phyloP scores from a whole-genome alignment of 2,888 invertebrate species.

The Chymomyza amoena region DNA sequence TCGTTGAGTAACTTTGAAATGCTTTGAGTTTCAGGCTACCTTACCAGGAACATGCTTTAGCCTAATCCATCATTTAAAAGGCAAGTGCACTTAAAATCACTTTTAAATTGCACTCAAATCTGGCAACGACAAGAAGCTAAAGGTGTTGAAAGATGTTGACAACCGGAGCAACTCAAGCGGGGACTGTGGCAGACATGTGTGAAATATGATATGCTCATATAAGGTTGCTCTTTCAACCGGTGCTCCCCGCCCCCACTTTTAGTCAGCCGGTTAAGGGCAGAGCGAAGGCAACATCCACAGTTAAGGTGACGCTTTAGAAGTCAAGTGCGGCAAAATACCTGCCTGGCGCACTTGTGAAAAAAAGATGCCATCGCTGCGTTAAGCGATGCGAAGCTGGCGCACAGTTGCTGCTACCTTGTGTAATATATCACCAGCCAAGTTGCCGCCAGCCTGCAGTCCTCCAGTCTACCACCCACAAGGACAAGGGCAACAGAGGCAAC shows the following conservation, averaged over 20 bases:
- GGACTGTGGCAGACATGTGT: conserved; percentile 40
- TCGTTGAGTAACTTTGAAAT: background rate
- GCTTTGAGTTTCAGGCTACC: background rate
- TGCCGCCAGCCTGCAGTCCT: too few relatives aligned
- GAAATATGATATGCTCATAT: conserved; percentile 67
- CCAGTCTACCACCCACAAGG: conserved; percentile 11
- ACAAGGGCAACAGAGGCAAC: conserved; percentile 10
- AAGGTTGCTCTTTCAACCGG: conserved; percentile 20
- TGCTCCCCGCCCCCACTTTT: background rate
- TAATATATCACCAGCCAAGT: conserved; percentile 23
- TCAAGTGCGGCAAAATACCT: conserved; percentile 64
- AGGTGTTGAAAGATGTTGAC: conserved; percentile 21
- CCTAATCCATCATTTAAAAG: background rate
- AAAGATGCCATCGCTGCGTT: conserved; percentile 43
- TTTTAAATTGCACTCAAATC: conserved; percentile 41
- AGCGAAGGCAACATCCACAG: background rate
- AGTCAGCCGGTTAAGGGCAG: conserved; percentile 8
- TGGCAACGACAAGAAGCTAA: conserved; percentile 16
- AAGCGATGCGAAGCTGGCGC: conserved; percentile 42
- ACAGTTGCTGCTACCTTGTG: conserved; percentile 44
- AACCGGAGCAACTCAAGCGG: conserved; percentile 5
- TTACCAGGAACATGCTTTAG: background rate
- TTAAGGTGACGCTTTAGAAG: conserved; percentile 22
- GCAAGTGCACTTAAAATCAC: conserved; percentile 44
- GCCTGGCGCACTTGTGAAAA: conserved; percentile 25